Conservation (phyloP, 2,888 invertebrate species). For the Phragmatobia fuliginosa region DNA sequence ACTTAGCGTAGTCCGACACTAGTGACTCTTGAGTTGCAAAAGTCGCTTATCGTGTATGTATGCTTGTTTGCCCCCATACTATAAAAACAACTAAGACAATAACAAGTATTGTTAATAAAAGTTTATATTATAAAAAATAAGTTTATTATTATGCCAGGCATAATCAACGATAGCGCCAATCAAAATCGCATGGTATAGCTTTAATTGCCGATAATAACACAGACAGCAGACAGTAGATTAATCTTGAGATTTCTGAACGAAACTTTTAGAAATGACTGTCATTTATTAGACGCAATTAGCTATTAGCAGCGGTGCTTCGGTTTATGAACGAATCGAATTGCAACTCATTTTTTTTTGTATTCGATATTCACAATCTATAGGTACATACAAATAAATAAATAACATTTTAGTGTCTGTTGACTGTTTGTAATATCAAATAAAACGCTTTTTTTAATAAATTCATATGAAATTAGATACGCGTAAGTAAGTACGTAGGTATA, state of each 20-base stretch:
- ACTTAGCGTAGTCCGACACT: too few relatives aligned
- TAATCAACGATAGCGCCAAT: background rate
- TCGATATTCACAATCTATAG: constrained; percentile 24
- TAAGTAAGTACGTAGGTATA: too few relatives aligned
- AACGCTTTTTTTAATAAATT: too few relatives aligned
- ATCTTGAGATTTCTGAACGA: constrained; percentile 46
- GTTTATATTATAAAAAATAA: background rate
- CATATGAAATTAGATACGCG: too few relatives aligned
- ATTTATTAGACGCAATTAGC: constrained; percentile 47
- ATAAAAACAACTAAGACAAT: background rate
- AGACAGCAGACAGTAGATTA: constrained; percentile 35
- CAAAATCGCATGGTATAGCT: constrained; percentile 12
- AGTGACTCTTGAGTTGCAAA: too few relatives aligned
- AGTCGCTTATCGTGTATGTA: too few relatives aligned
- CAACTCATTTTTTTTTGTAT: constrained; percentile 16
- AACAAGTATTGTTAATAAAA: background rate
- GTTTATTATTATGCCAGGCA: background rate
- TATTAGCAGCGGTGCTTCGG: constrained; percentile 40
- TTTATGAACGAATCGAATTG: constrained; percentile 45
- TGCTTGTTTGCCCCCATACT: too few relatives aligned
- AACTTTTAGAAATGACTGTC: constrained; percentile 36
- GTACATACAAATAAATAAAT: too few relatives aligned
- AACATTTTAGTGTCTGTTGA: too few relatives aligned
- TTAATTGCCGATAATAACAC: constrained; percentile 43
- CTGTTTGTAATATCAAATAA: too few relatives aligned